Base-by-base conservation (phyloP, 2,113 vertebrate species). In the Lophius piscatorius region DNA sequence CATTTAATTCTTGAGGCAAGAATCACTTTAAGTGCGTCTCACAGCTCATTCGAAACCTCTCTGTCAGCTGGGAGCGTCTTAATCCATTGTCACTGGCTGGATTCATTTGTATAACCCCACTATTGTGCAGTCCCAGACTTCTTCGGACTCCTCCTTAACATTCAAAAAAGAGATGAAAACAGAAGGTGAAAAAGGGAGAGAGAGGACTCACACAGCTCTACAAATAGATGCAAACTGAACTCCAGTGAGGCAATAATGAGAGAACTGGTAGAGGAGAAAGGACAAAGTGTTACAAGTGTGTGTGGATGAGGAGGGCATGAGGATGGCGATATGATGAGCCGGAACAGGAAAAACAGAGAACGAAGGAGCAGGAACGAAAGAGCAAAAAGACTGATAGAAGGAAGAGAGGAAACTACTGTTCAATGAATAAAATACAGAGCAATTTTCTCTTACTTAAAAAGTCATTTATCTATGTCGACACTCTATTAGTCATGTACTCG, bases 381-480 rank as follows among this genome's bases (percentile, higher is more conserved):
- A 1, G 45, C 23, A 26, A 64, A 69, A 55, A 65, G 59, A 63
- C 49, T 38, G 59, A 71, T 44, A 51, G 61, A 74, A 45, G 62
- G 73, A 72, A 35, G 59, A 76, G 61, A 75, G 80, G 85, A 86
- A 89, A 85, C 84, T 68, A 73, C 73, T 77, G 82, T 80, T 85
- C 71, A 84, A 67, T 69, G 78, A 79, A 85, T 84, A 76, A 77
- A 88, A 86, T 80, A 74, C 72, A 40, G 78, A 80, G 84, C 87
- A 88, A 90, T 91, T 88, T 90, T 89, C 80, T 86, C 78, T 90
- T 82, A 79, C 85, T 91, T 90, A 89, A 90, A 91, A 86, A 85
- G 88, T 83, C 31, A 87, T 91, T 87, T 90, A 90, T 91, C 90
- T 85, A 76, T 78, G 85, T 85, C 81, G 81, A 89, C 89, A 89